Percentiles rank a stretch among this genome's conserved stretches.
Evolutionary conservation across 2,888 invertebrate species (phyloP).

Genomic region (Steinernema scapterisci): DNA sequence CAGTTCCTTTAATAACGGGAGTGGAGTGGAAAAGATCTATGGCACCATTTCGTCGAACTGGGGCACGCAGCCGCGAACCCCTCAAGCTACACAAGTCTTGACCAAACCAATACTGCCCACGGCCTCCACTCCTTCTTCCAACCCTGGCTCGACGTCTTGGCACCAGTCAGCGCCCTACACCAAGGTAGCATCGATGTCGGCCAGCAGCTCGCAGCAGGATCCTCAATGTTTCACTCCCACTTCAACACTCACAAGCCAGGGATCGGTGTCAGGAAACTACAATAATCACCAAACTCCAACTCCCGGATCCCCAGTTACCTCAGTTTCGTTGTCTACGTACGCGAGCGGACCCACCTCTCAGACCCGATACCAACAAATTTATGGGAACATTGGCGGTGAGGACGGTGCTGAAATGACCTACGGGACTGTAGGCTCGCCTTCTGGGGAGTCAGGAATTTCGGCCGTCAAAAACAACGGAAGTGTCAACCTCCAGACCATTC

Average conservation of each 20-base stretch:
- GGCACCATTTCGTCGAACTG: constrained; percentile 11
- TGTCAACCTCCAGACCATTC: constrained; percentile 1
- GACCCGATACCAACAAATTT: constrained; percentile 31
- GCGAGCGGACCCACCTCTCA: not conserved
- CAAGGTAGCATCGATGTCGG: constrained; percentile 38
- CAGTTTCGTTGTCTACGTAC: not conserved
- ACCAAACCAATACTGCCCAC: not conserved
- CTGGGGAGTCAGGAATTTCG: not conserved
- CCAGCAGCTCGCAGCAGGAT: constrained; percentile 53
- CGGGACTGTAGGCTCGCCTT: not conserved
- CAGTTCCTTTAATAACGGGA: not conserved
- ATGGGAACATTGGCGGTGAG: constrained; percentile 40
- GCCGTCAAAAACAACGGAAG: not conserved
- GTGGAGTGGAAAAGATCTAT: not conserved
- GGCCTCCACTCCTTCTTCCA: constrained; percentile 1
- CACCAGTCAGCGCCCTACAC: constrained; percentile 28
- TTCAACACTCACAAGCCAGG: constrained; percentile 56
- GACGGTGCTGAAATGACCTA: constrained; percentile 33
- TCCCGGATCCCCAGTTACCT: constrained; percentile 47
- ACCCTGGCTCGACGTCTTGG: not conserved
- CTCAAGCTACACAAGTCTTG: not conserved
- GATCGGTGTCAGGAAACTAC: constrained; percentile 44
- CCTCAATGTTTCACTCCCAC: constrained; percentile 57
- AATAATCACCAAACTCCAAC: constrained; percentile 49
- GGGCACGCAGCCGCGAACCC: not conserved